Evolutionary conservation across 1,140 invertebrate genomes (phyloP).

Genomic region (Pteromalus puparum): DNA sequence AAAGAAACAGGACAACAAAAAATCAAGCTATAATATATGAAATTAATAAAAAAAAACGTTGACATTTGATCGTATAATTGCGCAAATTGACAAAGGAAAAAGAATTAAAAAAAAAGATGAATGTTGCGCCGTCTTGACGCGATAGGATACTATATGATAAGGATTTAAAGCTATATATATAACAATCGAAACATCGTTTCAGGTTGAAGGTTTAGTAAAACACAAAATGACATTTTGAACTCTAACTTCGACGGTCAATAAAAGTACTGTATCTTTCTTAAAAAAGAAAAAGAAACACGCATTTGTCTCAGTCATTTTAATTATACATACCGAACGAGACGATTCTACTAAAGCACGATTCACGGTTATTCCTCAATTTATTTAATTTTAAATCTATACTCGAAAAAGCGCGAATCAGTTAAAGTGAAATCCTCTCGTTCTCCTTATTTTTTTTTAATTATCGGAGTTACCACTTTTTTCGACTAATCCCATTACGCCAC

Average conservation of each 20-base stretch:
- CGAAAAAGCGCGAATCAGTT: background rate
- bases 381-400: background rate
- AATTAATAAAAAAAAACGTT: slow-evolving; percentile 31
- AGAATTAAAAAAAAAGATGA: slow-evolving; percentile 11
- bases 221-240: slow-evolving; percentile 46
- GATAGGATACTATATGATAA: slow-evolving; percentile 4
- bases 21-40: background rate
- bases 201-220: slow-evolving; percentile 46
- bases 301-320: slow-evolving; percentile 31
- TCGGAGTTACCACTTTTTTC: background rate
- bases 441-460: background rate
- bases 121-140: slow-evolving; percentile 20
- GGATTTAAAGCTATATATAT: background rate
- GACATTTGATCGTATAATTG: slow-evolving; percentile 41
- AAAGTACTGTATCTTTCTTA: slow-evolving; percentile 53
- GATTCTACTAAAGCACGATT: slow-evolving; percentile 40
- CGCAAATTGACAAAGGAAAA: slow-evolving; percentile 22
- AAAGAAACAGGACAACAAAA: slow-evolving; percentile 31
- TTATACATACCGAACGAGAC: slow-evolving; percentile 9
- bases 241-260: slow-evolving; percentile 48
- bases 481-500: too few relatives aligned
- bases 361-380: background rate
- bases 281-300: slow-evolving; percentile 36
- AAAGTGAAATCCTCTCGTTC: slow-evolving; percentile 39
- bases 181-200: slow-evolving; percentile 38